These are phyloP conservation scores for Ahaetulla prasina DNA, from an alignment of 2,113 vertebrate genomes.

Conservation along the genomic window DNA sequence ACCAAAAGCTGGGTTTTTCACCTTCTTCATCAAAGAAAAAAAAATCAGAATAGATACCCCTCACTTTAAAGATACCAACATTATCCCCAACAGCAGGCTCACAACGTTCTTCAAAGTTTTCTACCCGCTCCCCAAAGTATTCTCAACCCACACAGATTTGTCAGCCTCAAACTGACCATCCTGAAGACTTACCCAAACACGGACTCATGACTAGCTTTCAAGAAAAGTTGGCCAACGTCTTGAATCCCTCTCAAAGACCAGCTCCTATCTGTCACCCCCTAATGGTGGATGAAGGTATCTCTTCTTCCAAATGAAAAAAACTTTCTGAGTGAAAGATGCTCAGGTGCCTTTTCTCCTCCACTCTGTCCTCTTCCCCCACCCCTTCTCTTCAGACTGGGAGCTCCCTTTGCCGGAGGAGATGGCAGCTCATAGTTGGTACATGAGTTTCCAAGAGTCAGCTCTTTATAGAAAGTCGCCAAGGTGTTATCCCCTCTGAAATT, in stretches of 20 bases:
- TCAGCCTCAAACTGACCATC: neutral
- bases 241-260: neutral
- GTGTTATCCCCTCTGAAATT: slow-evolving; percentile 19
- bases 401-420: neutral
- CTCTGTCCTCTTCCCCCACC: neutral
- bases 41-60: neutral
- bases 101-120: neutral
- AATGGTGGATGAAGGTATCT: neutral
- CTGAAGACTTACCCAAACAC: neutral
- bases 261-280: slow-evolving; percentile 7
- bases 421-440: neutral
- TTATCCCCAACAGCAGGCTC: neutral
- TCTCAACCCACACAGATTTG: neutral
- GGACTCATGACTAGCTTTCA: neutral
- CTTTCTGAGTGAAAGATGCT: neutral
- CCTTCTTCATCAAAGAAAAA: neutral
- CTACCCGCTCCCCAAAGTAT: neutral
- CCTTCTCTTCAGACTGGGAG: too few species aligned
- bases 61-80: neutral
- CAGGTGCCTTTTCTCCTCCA: neutral
- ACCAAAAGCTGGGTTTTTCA: neutral
- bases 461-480: slow-evolving; percentile 17
- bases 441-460: neutral
- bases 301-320: neutral
- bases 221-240: neutral